Base-by-base conservation (phyloP, 1,140 invertebrate genomes). In the Drosophila sulfurigaster region DNA sequence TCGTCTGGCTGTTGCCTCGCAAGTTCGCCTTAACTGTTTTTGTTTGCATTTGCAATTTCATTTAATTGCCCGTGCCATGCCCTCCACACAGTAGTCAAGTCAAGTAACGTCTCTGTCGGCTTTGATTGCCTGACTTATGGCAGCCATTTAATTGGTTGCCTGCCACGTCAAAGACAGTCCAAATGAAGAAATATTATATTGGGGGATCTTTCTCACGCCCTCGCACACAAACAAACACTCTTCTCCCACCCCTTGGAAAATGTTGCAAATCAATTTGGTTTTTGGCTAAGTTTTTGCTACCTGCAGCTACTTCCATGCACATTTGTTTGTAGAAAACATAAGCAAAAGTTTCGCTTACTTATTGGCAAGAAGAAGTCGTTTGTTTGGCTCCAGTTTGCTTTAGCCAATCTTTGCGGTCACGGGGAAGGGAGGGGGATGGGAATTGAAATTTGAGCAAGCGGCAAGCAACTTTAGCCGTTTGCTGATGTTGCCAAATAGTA, bases 191-290 rank as follows among this genome's bases (percentile, higher is more conserved):
- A 81, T 86, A 86, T 81, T 71, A 75, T 75, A 65, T 38, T 25
- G 45, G 28, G 51, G 46, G 58, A 59, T 46, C 32, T 38, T 60
- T 57, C 28, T 48, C 56, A 54, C 41, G 35, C 32, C 35, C 60
- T n/a, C 11, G 3, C n/a, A 4, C 41, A n/a, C 41, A 13, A 0
- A 13, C 28, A 20, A 16, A 41, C 48, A 7, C 63, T 13, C 13
- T 11, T 13, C 20, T 15, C 1, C 30, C 56, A 28, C 7, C 2
- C 57, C 43, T n/a, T n/a, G 38, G 70, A 63, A 79, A 79, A 69
- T 85, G 75, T 74, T 79, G 68, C 79, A 82, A 87, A 86, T 87
- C 79, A 86, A 86, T 86, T 86, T 87, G 69, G 68, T 81, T 88
- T 25, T 88, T 64, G 65, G 65, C 25, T 49, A 75, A 82, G 68